A percentile compares a stretch with the other conserved stretches of the same genome.
Conservation (phyloP, 2,797 vertebrate genomes). For the Coranthus polyacanthus region DNA sequence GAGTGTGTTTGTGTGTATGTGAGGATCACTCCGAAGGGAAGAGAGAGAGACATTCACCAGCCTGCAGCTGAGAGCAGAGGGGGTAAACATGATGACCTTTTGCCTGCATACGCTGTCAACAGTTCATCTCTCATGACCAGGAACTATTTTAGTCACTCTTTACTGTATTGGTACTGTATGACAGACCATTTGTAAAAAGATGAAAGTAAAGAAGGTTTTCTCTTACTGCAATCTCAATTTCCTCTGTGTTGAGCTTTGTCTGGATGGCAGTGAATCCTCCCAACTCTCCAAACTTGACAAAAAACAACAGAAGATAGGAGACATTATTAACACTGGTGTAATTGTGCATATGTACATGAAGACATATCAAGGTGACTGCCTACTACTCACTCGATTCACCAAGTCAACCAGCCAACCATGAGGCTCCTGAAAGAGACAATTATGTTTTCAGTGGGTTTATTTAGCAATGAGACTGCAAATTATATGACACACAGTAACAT, state of each 20-base stretch:
- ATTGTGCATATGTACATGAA: not conserved
- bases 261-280: constrained; percentile 98
- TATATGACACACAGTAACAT: not conserved
- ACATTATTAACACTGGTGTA: constrained; percentile 5
- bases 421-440: constrained; percentile 89
- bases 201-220: not conserved
- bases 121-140: constrained; percentile 13
- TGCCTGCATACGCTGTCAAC: constrained; percentile 35
- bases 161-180: not conserved
- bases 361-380: not conserved
- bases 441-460: constrained; percentile 25
- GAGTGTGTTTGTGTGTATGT: constrained; percentile 48
- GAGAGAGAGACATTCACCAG: constrained; percentile 59
- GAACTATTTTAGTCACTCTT: constrained; percentile 33
- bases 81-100: constrained; percentile 64
- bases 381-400: constrained; percentile 92
- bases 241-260: constrained; percentile 93
- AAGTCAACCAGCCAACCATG: constrained; percentile 99
- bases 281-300: constrained; percentile 94
- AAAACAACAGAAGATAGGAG: constrained; percentile 5
- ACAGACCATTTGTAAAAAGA: constrained; percentile 3
- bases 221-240: constrained; percentile 97
- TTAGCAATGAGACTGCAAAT: constrained; percentile 21
- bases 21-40: constrained; percentile 34
- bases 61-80: constrained; percentile 62